Conservation (phyloP, 2,888 invertebrate species). For the Bombylius major region DNA sequence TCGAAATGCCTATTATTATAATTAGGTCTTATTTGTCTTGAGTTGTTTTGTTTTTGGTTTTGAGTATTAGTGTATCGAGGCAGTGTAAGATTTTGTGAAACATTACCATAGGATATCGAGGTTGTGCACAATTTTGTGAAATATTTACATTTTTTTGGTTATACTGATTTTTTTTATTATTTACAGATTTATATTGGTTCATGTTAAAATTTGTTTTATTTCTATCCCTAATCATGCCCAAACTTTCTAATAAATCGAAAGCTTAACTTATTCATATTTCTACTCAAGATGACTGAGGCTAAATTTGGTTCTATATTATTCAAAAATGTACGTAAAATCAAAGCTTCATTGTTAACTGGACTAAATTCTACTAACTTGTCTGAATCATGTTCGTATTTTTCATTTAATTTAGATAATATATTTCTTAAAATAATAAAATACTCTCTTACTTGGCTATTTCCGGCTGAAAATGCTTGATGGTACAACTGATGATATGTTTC, state of each 20-base stretch:
- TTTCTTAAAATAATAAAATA: constrained; percentile 12
- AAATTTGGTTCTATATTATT: constrained; percentile 15
- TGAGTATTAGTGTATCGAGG: no score
- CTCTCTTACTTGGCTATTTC: constrained; percentile 10
- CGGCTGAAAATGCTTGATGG: constrained; percentile 3
- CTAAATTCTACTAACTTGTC: constrained; percentile 14
- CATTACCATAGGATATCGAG: no score
- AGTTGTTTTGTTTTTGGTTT: no score
- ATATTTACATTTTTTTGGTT: no score
- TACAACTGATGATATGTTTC: constrained; percentile 10
- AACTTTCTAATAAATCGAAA: constrained; percentile 2
- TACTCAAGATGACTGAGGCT: constrained; percentile 7
- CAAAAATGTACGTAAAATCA: constrained; percentile 14
- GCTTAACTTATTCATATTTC: constrained; percentile 6
- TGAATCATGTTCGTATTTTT: constrained; percentile 14
- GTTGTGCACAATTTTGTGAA: no score
- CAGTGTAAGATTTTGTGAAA: no score
- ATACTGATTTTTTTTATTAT: no score
- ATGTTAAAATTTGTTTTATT: no score
- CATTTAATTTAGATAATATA: constrained; percentile 13
- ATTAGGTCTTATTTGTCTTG: no score
- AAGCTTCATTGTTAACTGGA: constrained; percentile 12
- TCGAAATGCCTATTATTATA: no score
- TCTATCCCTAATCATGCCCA: constrained; percentile 11
- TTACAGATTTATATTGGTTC: no score